Evolutionary conservation across 37 sponge, comb jelly and placozoan genomes (phyloP).

Genomic region (Cliona cf. orientalis): DNA sequence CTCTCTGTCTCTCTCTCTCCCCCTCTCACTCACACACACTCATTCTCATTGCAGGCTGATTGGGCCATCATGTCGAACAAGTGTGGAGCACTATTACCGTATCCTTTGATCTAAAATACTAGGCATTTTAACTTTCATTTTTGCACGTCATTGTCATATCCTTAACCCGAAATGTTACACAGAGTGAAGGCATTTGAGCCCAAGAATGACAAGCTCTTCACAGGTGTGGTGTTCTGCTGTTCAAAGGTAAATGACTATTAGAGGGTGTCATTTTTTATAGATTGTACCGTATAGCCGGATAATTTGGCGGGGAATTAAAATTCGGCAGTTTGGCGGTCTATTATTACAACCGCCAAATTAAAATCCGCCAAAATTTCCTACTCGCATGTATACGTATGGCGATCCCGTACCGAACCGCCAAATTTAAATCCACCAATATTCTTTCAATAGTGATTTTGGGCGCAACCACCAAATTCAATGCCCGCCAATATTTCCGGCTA

Average conservation of each 20-base stretch:
- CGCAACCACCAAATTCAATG: too few species aligned
- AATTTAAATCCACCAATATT: too few species aligned
- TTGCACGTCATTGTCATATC: background rate
- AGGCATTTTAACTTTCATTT: background rate
- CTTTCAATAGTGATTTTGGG: too few species aligned
- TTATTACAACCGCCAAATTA: too few species aligned
- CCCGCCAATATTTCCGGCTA: too few species aligned
- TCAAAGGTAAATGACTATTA: constrained; percentile 43
- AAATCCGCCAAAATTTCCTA: too few species aligned
- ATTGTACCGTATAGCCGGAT: too few species aligned
- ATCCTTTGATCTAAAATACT: constrained; percentile 27
- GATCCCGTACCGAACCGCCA: too few species aligned
- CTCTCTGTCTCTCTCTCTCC: background rate
- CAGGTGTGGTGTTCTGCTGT: constrained; percentile 53
- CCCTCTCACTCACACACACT: background rate
- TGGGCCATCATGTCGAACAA: constrained; percentile 71
- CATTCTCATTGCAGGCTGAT: constrained; percentile 54
- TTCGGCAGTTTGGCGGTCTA: too few species aligned
- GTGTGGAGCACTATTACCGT: constrained; percentile 71
- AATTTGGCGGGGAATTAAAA: too few species aligned
- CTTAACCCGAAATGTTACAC: background rate
- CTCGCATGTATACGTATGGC: too few species aligned
- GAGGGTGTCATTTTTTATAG: too few species aligned
- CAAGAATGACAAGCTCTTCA: constrained; percentile 36
- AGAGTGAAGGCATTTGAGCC: constrained; percentile 53